Evolutionary conservation across 2,888 invertebrate species (phyloP), one percentile per base, ranked within the genome.

Genomic region (Cantharis flavilabris): DNA sequence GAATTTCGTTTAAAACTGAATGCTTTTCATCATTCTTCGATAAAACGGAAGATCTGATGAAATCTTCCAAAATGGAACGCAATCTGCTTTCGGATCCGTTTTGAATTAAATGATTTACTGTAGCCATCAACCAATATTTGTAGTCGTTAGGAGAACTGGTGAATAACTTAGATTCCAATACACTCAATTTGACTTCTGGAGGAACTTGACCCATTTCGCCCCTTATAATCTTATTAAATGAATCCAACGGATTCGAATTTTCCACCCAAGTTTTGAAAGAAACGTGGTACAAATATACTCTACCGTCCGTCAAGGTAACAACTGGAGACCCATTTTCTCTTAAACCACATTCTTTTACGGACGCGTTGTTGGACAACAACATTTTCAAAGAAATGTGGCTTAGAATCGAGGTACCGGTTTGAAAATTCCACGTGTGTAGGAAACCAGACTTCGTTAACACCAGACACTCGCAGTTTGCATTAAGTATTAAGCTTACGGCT

Each of bases 301-400:
- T 93, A 20, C 96, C 96, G 85, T 94, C 96, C 30, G 94, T 94
- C 49, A 98, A 91, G n/a, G 95, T 92, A 80, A 98, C 90, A 85
- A 97, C 90, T 0, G 97, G 97, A 85, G 94, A 93, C 79, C 95
- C 93, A 11, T 94, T 90, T 83, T 85, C 88, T 81, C 87, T 89
- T 83, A 92, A 91, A 75, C 90, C 92, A 84, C 90, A 92, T 80
- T 89, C 92, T 77, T 89, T 91, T 23, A 90, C 92, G 78, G 89
- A 89, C 70, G 89, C 91, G 92, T 90, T 90, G 63, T 89, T 90
- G 0, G 91, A 88, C 69, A 92, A 86, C 10, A 95, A 87, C 76
- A 91, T 90, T 80, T 93, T 89, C 81, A 93, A 90, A 80, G 91
- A 91, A 14, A 94, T 88, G 69, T 93, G 90, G 33, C 88, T 90